Percentiles rank a stretch among this genome's conserved stretches.
Conservation (phyloP, 2,888 invertebrate species). For the Polydesmus complanatus region DNA sequence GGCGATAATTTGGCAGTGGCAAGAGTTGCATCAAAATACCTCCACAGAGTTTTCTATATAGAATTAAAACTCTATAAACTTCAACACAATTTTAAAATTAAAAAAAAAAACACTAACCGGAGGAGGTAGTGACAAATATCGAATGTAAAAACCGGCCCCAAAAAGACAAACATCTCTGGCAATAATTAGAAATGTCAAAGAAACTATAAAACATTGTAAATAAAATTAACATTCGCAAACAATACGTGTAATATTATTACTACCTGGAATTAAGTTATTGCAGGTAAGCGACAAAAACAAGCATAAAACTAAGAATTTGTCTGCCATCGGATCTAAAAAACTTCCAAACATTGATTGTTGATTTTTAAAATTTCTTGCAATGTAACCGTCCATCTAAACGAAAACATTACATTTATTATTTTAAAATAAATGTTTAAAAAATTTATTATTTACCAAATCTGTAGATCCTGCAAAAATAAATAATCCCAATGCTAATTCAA, state of each 20-base stretch:
- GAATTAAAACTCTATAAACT: conserved; percentile 11
- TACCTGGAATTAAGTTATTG: conserved; percentile 65
- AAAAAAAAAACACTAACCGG: conserved; percentile 42
- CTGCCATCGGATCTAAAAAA: conserved; percentile 91
- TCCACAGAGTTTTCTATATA: conserved; percentile 60
- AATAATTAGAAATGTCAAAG: conserved; percentile 58
- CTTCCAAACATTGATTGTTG: conserved; percentile 89
- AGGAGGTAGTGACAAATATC: conserved; percentile 75
- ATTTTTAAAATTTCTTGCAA: conserved; percentile 78
- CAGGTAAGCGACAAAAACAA: conserved; percentile 76
- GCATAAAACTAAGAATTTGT: conserved; percentile 82
- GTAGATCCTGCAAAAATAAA: conserved; percentile 76
- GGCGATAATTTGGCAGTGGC: conserved; percentile 87
- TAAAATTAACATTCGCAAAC: too few relatives aligned
- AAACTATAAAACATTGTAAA: conserved; percentile 10
- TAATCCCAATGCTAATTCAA: conserved; percentile 59
- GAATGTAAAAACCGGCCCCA: conserved; percentile 70
- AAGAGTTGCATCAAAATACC: conserved; percentile 83
- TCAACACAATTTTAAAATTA: conserved; percentile 1
- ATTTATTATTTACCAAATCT: conserved; percentile 56
- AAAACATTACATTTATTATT: background rate
- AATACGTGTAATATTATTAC: too few relatives aligned
- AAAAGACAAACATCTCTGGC: conserved; percentile 69
- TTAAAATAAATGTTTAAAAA: conserved; percentile 1
- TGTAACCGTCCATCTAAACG: conserved; percentile 78